These are phyloP conservation scores for Pseudocheirus occidentalis DNA, from an alignment of 2,797 vertebrate genomes.

Conservation along the genomic window DNA sequence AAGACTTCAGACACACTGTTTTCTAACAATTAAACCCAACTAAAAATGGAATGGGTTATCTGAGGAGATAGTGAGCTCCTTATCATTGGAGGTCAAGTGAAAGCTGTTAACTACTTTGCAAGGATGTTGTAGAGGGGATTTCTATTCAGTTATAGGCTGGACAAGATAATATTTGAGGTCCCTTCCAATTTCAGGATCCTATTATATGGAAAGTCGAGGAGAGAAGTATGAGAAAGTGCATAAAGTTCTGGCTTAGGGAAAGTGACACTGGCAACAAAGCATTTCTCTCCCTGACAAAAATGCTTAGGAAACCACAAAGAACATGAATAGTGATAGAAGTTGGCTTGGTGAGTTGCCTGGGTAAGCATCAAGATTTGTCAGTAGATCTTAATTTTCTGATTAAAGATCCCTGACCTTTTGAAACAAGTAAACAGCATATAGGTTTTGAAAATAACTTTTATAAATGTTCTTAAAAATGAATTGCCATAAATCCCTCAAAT, in stretches of 20 bases:
- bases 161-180: not conserved
- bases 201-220: not conserved
- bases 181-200: not conserved
- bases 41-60: not conserved
- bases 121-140: not conserved
- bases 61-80: not conserved
- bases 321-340: no score
- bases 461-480: constrained; percentile 5
- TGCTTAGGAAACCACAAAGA: no score
- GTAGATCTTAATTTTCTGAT: no score
- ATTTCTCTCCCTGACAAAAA: not conserved
- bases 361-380: no score
- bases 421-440: not conserved
- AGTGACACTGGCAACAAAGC: not conserved
- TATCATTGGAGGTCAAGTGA: not conserved
- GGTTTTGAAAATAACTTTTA: not conserved
- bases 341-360: no score
- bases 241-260: not conserved
- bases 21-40: not conserved
- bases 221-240: not conserved
- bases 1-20: not conserved
- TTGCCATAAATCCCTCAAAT: not conserved
- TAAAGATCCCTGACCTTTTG: no score
- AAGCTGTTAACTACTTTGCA: not conserved
- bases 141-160: not conserved